phyloP scores from a whole-genome alignment of 2,888 invertebrate genomes.

The Agrochola lota region DNA sequence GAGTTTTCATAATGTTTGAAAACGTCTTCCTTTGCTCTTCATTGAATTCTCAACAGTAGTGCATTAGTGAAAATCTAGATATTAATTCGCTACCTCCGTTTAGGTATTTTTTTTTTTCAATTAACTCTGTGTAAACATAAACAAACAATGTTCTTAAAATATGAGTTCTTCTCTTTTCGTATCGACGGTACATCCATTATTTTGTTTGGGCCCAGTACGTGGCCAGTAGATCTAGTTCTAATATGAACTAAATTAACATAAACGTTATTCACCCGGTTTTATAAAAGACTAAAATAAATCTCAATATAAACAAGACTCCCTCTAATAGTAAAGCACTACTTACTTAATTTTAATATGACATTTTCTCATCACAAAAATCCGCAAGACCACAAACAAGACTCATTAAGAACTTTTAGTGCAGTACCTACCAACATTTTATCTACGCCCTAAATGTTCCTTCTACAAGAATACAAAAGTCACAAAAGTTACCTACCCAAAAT shows the following conservation, averaged over 20 bases:
- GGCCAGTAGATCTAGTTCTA: background rate
- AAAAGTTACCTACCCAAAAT: constrained; percentile 38
- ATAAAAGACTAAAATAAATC: background rate
- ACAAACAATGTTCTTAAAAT: background rate
- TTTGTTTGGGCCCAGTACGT: background rate
- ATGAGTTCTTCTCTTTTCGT: background rate
- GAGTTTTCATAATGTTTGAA: background rate
- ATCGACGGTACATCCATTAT: background rate
- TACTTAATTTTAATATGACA: background rate
- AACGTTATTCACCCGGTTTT: background rate
- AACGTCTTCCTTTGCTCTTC: background rate
- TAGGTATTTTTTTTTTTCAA: background rate
- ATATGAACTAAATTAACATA: background rate
- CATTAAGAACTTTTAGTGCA: constrained; percentile 17
- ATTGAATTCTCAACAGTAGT: background rate
- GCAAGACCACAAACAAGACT: background rate
- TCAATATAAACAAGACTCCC: background rate
- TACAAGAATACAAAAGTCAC: constrained; percentile 23
- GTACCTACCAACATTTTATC: constrained; percentile 20
- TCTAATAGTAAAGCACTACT: background rate
- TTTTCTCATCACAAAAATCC: background rate
- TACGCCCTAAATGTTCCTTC: background rate
- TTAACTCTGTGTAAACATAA: background rate
- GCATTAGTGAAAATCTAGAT: background rate
- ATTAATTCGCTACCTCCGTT: background rate